Evolutionary conservation across 2,113 vertebrate species (phyloP), one percentile per base, ranked within the genome.

Genomic region (Stigmatopora argus): DNA sequence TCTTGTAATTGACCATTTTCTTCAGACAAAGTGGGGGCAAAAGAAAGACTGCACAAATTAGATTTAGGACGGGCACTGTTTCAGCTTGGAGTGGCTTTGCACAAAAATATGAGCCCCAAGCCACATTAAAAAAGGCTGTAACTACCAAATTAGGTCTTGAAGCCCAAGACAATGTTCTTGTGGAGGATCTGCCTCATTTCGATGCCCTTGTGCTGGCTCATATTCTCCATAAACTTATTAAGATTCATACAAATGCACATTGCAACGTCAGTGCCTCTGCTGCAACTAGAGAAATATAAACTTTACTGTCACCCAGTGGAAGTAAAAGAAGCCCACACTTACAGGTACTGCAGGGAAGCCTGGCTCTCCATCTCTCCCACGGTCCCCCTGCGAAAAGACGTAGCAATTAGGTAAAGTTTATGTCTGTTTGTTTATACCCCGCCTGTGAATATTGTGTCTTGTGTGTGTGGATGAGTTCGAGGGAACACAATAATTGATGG

Each of bases 311-410:
- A 51, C 70, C 80, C 18, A 74, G 75, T 82, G 84, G 79, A 62
- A 64, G 17, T 11, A 74, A 31, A 45, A 19, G 0, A 41, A 23
- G 0, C 4, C 3, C 47, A 31, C 65, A 85, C 90, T 89, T 71
- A 91, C 91, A 26, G 71, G 63, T 56, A 67, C 23, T 0, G 89
- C 90, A 0, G 84, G 75, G 41, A 3, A 64, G 19, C 89, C 91
- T 1, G 80, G 83, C 4, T 80, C 71, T 62, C 90, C 90, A 18
- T 86, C 85, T 46, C 35, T 73, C 66, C 91, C 87, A 70, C 23
- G 73, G 61, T 88, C 82, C 38, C 90, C 91, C 91, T 91, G 83
- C 69, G 82, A 83, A 76, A 48, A 76, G 64, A 88, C n/a, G 70
- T 62, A 78, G 74, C 69, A 70, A 68, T 67, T 75, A 71, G 44